Percentiles rank a stretch among this genome's conserved stretches.
Conservation (phyloP, 2,888 invertebrate genomes). For the Halictus ligatus region DNA sequence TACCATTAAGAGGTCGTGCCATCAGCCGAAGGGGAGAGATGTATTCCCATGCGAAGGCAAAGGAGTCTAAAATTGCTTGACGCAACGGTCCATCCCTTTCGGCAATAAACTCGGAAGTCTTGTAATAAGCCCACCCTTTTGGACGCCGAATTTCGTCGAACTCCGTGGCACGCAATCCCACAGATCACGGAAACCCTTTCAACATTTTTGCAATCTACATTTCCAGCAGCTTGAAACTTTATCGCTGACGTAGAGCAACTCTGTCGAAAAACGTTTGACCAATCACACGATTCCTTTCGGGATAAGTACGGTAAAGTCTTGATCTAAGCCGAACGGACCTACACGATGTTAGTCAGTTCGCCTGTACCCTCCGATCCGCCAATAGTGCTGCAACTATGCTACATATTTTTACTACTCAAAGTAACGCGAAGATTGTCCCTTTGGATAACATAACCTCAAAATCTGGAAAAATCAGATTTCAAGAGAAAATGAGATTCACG, state of each 20-base stretch:
- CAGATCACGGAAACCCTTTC: not conserved
- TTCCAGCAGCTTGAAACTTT: not conserved
- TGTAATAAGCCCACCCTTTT: constrained; percentile 65
- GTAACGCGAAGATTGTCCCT: too few relatives aligned
- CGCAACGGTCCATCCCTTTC: constrained; percentile 58
- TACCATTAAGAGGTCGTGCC: constrained; percentile 72
- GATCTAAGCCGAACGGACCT: too few relatives aligned
- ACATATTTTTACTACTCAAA: too few relatives aligned
- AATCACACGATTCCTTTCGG: too few relatives aligned
- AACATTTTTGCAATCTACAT: not conserved
- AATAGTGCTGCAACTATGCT: too few relatives aligned
- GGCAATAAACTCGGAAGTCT: constrained; percentile 73
- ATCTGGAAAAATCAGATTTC: too few relatives aligned
- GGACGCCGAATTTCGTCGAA: constrained; percentile 30
- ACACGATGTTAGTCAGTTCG: too few relatives aligned
- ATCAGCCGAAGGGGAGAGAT: constrained; percentile 48
- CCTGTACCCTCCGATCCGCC: too few relatives aligned
- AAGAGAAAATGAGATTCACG: too few relatives aligned
- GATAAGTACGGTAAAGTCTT: too few relatives aligned
- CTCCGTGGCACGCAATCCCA: constrained; percentile 12
- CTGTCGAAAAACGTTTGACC: not conserved
- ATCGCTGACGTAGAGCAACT: too few relatives aligned
- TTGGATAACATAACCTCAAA: too few relatives aligned
- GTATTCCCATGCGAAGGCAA: constrained; percentile 53
- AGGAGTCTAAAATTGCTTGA: constrained; percentile 69